Evolutionary conservation across 2,888 invertebrate species (phyloP), one percentile per base, ranked within the genome.

Genomic region (Petrolisthes cinctipes): DNA sequence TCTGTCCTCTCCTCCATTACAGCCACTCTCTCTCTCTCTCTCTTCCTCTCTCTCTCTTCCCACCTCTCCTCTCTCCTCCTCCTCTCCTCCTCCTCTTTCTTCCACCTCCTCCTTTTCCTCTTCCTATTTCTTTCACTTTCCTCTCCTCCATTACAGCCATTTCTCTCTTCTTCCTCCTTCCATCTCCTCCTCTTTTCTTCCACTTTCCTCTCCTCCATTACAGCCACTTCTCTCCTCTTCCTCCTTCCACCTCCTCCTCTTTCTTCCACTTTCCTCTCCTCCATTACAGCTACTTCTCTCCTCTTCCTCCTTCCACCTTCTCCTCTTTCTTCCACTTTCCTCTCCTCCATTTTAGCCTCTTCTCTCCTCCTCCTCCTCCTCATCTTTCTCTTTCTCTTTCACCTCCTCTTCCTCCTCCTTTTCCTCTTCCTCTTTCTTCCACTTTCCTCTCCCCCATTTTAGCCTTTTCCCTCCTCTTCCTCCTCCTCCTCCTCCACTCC

Each of bases 371-470:
- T 61, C 61, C 9, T 11, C 17, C 61, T 61, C 61, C 11, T 61
- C 9, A 1, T 17, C 61, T 3, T 61, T 3, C 61, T 17, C 61
- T 3, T 61, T 4, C n/a, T n/a, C n/a, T 4, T 75, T 4, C n/a
- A 1, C n/a, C 75, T 75, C 75, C 54, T 56, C 54, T 54, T 80
- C 80, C 54, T 56, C 54, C 57, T 80, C 80, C n/a, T 9, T 54
- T 4, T 80, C 80, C 56, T 17, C 17, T 0, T 56, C 20, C 11
- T 78, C 5, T 4, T 6, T 14, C 61, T 6, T 6, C 14, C 61
- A 61, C 61, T 76, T 80, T 5, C 54, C 4, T 4, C 6, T 54
- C 37, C 37, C 14, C 53, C n/a, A 14, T 3, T 11, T 17, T 9
- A 51, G 14, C 54, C 14, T 2, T 14, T 53, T 11, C 7, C 17